Percentiles rank a stretch among this genome's conserved stretches.
phyloP scores from a whole-genome alignment of 1,140 invertebrate species.

The Drepana arcuata region DNA sequence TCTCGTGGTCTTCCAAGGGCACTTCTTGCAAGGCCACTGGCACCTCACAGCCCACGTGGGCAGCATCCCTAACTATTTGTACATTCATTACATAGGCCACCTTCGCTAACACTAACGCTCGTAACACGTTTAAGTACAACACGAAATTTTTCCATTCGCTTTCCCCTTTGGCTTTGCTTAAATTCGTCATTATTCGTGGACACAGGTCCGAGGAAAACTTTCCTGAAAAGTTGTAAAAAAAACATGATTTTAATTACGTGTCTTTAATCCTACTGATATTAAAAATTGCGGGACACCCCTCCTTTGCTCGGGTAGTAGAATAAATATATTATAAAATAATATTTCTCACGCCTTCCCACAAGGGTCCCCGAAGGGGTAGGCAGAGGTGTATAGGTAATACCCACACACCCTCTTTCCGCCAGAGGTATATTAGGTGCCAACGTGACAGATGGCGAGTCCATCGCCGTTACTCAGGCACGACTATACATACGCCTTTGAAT shows the following conservation, averaged over 20 bases:
- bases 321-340: too few relatives aligned
- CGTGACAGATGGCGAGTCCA: too few relatives aligned
- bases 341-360: too few relatives aligned
- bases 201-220: constrained; percentile 46
- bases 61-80: constrained; percentile 53
- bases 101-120: constrained; percentile 41
- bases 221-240: constrained; percentile 41
- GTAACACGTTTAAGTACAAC: constrained; percentile 46
- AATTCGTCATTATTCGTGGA: constrained; percentile 37
- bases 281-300: too few relatives aligned
- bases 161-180: constrained; percentile 34
- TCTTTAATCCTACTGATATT: too few relatives aligned
- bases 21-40: constrained; percentile 46
- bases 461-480: too few relatives aligned
- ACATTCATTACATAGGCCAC: constrained; percentile 55
- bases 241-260: constrained; percentile 12
- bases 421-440: too few relatives aligned
- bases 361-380: too few relatives aligned
- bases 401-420: too few relatives aligned
- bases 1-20: constrained; percentile 33
- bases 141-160: constrained; percentile 47
- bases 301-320: too few relatives aligned
- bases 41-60: constrained; percentile 45
- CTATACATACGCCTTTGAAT: too few relatives aligned
- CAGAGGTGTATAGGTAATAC: too few relatives aligned